Evolutionary conservation across 2,797 vertebrate species (phyloP).

Genomic region (Molossus molossus): DNA sequence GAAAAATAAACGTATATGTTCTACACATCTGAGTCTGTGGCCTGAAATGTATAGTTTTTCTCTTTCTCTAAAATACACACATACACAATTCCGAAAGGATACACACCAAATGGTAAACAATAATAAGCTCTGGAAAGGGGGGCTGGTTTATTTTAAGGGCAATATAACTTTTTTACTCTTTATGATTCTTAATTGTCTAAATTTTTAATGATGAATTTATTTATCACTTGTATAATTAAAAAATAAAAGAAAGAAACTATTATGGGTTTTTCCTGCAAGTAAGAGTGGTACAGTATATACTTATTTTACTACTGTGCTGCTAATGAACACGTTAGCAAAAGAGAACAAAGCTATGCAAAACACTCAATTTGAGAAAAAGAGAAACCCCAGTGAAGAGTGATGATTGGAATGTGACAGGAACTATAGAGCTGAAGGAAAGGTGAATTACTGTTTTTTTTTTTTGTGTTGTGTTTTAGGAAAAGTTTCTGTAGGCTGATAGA

Average conservation of each 20-base stretch:
- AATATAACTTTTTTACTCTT: conserved; percentile 18
- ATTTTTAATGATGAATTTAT: conserved; percentile 4
- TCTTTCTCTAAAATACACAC: neutral
- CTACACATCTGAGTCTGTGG: neutral
- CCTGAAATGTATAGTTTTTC: neutral
- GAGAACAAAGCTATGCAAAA: neutral
- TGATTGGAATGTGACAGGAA: neutral
- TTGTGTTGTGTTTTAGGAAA: neutral
- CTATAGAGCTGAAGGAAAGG: neutral
- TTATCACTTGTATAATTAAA: neutral
- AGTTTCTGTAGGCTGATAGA: neutral
- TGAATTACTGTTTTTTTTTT: neutral
- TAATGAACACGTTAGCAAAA: neutral
- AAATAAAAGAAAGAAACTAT: conserved; percentile 47
- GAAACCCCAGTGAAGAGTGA: neutral
- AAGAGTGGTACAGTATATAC: neutral
- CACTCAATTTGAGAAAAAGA: neutral
- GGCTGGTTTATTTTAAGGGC: neutral
- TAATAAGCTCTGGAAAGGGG: neutral
- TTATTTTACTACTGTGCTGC: conserved; percentile 24
- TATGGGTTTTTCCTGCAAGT: neutral
- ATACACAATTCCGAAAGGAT: neutral
- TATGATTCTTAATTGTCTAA: conserved; percentile 15
- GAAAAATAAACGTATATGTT: conserved; percentile 26
- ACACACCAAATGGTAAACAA: neutral